Base-by-base conservation (phyloP, 1,140 invertebrate species). In the Diachasma alloeum region DNA sequence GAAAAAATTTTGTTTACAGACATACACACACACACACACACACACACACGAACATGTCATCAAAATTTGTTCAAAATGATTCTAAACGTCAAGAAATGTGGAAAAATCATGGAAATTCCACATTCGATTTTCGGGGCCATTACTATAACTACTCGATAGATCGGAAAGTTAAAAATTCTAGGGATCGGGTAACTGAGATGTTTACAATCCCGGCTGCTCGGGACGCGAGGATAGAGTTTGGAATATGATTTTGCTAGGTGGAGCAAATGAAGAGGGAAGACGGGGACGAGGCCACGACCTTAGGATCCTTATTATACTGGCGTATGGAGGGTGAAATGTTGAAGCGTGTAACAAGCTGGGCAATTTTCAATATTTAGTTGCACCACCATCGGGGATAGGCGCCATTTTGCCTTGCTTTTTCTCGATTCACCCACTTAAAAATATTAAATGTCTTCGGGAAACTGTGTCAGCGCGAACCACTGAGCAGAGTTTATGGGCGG, bases 361-460 rank as follows among this genome's bases (percentile, higher is more conserved):
- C 71, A 77, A 77, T 77, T 77, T 77, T 77, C 76, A 77, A 77
- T 77, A 77, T 77, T 77, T 77, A 77, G 76, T 74, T 72, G 67
- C 69, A 78, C 74, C 71, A 75, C 44, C 72, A 72, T 74, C 72
- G 66, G 66, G 67, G 39, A 42, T 42, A 42, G 39, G 44, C 36
- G 37, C 9, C 36, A 6, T 63, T 66, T 15, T 68, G n/a, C n/a
- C 22, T 46, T 68, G n/a, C 10, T 53, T 69, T 56, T 46, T 69
- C 31, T 4, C 37, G 26, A 19, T 56, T 36, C 36, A 37, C 31
- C 31, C 48, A 59, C 44, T 53, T 42, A 72, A 37, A 42, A 71
- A 74, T 74, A 74, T 78, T 74, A 71, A 78, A 74, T 71, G 72
- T 70, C 71, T 78, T 39, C 11, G 59, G 72, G 42, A 74, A 78